Percentiles rank a stretch among this genome's conserved stretches.
Evolutionary conservation across 2,113 vertebrate species (phyloP).

Genomic region (Sprattus sprattus): DNA sequence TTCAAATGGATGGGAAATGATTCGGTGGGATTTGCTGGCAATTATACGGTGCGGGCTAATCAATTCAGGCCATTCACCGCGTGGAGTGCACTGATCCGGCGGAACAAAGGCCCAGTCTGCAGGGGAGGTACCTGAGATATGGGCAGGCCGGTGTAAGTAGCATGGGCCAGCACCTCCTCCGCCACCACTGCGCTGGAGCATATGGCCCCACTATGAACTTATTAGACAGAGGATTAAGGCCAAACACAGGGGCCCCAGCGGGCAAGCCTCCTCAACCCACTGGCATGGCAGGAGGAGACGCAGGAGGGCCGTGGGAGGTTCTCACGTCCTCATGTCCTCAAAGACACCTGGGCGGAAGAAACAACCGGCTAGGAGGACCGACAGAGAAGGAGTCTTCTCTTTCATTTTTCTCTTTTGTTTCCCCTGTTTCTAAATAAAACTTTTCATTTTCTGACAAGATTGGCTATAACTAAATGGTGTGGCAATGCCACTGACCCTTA

Average conservation of each 20-base stretch:
- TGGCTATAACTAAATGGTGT: neutral
- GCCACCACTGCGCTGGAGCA: conserved; percentile 81
- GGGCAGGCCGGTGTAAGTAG: conserved; percentile 90
- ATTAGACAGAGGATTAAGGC: conserved; percentile 93
- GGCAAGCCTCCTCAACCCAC: conserved; percentile 34
- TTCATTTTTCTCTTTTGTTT: neutral
- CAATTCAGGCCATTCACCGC: conserved; percentile 90
- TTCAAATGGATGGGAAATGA: conserved; percentile 86
- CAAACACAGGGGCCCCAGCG: conserved; percentile 76
- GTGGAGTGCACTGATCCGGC: conserved; percentile 90
- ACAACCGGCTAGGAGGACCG: neutral
- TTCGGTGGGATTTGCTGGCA: conserved; percentile 88
- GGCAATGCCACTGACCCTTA: neutral
- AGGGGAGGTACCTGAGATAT: conserved; percentile 90
- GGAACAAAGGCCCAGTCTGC: conserved; percentile 83
- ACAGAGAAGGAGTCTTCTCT: neutral
- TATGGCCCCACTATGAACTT: conserved; percentile 97
- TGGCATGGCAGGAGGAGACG: neutral
- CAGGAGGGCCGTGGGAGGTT: neutral
- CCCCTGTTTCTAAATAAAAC: neutral
- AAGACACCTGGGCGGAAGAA: neutral
- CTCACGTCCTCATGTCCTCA: neutral
- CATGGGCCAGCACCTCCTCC: conserved; percentile 79
- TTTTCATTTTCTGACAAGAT: neutral
- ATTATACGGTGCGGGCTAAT: conserved; percentile 89